These are phyloP conservation scores for Chaenodraco wilsoni DNA, from an alignment of 2,797 vertebrate species.

Conservation along the genomic window DNA sequence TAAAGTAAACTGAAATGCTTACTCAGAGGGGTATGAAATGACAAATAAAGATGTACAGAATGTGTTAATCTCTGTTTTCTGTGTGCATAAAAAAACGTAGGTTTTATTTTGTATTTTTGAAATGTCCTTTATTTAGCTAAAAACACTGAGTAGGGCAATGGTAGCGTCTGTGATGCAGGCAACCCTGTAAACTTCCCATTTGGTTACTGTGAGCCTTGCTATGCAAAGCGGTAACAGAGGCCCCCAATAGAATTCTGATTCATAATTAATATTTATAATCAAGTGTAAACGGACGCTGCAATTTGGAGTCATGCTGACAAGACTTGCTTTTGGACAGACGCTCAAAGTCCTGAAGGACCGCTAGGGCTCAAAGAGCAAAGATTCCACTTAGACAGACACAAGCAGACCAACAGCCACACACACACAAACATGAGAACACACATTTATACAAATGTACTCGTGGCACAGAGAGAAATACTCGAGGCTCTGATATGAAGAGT, in stretches of 20 bases:
- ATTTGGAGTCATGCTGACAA: slow-evolving; percentile 55
- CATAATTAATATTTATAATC: slow-evolving; percentile 47
- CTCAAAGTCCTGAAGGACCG: slow-evolving; percentile 51
- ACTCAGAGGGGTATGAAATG: slow-evolving; percentile 15
- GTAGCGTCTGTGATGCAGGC: slow-evolving; percentile 3
- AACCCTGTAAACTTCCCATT: slow-evolving; percentile 11
- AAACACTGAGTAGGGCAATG: slow-evolving; percentile 8
- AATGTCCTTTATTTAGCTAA: not conserved
- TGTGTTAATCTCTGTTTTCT: slow-evolving; percentile 26
- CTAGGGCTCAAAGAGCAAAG: slow-evolving; percentile 45
- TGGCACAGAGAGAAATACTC: slow-evolving; percentile 16
- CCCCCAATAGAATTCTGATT: slow-evolving; percentile 39
- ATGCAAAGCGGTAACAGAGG: slow-evolving; percentile 36
- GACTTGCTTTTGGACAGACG: slow-evolving; percentile 52
- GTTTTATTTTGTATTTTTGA: not conserved
- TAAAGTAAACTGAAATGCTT: slow-evolving; percentile 24
- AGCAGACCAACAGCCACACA: slow-evolving; percentile 13
- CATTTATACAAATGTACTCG: slow-evolving; percentile 15
- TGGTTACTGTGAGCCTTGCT: slow-evolving; percentile 34
- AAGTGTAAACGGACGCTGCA: slow-evolving; percentile 52
- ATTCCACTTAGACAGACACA: slow-evolving; percentile 36
- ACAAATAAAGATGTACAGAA: slow-evolving; percentile 26
- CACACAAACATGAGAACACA: slow-evolving; percentile 2
- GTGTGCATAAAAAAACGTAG: slow-evolving; percentile 3
- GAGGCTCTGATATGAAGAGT: slow-evolving; percentile 19